Conservation (phyloP, 2,797 vertebrate species). For the Peromyscus eremicus region DNA sequence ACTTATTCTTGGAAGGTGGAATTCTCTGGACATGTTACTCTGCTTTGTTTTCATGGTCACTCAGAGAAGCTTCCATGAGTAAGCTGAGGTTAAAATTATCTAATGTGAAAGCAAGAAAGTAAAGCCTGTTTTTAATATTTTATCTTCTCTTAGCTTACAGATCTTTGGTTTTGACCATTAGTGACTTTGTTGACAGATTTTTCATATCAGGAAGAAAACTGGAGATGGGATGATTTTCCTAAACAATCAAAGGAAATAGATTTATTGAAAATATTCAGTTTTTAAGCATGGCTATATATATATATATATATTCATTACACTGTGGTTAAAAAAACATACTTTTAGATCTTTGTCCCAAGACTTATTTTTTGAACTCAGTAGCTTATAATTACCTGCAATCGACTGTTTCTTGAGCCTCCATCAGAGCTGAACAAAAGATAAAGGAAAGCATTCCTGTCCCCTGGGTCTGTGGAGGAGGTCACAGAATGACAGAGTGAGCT, state of each 20-base stretch:
- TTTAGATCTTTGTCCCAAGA: conserved; percentile 5
- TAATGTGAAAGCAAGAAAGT: conserved; percentile 29
- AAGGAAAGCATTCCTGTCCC: conserved; percentile 41
- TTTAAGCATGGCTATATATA: not conserved
- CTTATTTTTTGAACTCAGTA: conserved; percentile 40
- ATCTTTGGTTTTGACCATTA: conserved; percentile 55
- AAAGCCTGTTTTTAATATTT: conserved; percentile 62
- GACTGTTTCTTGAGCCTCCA: conserved; percentile 27
- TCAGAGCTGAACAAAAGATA: conserved; percentile 34
- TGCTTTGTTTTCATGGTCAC: conserved; percentile 42
- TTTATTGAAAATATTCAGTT: conserved; percentile 45
- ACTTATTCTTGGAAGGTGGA: conserved; percentile 39
- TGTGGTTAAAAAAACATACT: not conserved
- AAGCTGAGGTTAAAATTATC: conserved; percentile 48
- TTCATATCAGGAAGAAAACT: conserved; percentile 36
- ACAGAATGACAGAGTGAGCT: conserved; percentile 36
- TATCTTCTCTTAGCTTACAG: conserved; percentile 28
- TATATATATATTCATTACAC: not conserved
- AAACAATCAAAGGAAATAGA: not conserved
- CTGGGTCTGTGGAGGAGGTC: not conserved
- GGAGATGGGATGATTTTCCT: conserved; percentile 14
- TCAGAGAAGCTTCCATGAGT: conserved; percentile 47
- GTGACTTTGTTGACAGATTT: not conserved
- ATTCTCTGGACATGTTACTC: not conserved
- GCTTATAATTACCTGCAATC: conserved; percentile 55